Evolutionary conservation across 2,888 invertebrate genomes (phyloP).

Genomic region (Vesta saturnalis): DNA sequence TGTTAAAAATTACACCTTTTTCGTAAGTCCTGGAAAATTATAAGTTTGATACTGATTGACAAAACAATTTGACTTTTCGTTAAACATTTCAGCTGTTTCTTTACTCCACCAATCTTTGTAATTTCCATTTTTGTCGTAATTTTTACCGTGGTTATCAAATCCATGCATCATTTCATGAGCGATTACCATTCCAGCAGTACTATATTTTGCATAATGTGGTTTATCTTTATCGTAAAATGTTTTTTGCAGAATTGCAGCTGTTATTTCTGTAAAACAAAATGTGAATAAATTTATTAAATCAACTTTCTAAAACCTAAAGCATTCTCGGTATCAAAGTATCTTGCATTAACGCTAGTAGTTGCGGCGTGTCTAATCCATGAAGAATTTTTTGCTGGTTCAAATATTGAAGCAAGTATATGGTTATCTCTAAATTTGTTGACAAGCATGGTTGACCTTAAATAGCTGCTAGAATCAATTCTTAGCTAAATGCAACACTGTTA

Average conservation of each 20-base stretch:
- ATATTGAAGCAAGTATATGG: background rate
- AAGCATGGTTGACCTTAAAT: background rate
- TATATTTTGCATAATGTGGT: background rate
- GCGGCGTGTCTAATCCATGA: background rate
- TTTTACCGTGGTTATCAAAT: background rate
- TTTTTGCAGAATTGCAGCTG: background rate
- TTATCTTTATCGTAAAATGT: background rate
- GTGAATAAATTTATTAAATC: too few relatives aligned
- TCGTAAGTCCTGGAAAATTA: background rate
- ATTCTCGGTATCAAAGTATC: too few relatives aligned
- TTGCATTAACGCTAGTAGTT: background rate
- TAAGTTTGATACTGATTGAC: background rate
- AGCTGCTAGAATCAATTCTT: background rate
- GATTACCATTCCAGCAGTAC: background rate
- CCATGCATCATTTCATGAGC: slow-evolving; percentile 2
- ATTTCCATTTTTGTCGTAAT: slow-evolving; percentile 5
- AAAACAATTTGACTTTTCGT: background rate
- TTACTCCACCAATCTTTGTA: background rate
- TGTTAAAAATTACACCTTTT: background rate
- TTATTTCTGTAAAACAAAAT: background rate
- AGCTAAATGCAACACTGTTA: background rate
- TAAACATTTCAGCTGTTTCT: background rate
- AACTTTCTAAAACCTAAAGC: too few relatives aligned
- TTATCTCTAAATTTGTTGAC: background rate
- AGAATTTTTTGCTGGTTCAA: background rate